These are phyloP conservation scores for Peromyscus melanophrys DNA, from an alignment of 2,797 vertebrate species.

Conservation along the genomic window DNA sequence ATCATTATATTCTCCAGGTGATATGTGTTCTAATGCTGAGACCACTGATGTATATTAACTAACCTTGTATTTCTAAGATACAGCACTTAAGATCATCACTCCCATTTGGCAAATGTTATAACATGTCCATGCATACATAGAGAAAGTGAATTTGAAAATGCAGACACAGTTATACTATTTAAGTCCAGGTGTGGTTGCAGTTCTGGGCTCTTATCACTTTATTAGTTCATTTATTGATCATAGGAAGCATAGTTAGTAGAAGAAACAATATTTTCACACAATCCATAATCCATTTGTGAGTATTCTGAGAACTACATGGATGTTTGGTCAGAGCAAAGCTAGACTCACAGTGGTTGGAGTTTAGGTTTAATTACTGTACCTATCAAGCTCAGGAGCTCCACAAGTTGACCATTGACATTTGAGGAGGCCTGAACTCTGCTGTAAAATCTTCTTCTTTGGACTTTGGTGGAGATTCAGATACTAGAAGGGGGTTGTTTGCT, in stretches of 20 bases:
- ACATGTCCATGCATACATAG: neutral
- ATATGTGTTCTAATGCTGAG: neutral
- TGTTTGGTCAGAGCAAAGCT: neutral
- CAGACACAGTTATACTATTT: neutral
- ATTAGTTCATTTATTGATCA: neutral
- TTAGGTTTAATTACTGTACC: neutral
- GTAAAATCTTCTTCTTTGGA: neutral
- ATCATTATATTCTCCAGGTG: neutral
- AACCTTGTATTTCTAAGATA: neutral
- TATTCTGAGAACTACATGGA: neutral
- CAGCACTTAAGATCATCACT: neutral
- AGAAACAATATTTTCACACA: neutral
- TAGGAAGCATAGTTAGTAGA: neutral
- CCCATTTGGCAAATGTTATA: neutral
- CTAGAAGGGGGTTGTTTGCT: neutral
- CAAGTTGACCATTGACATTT: neutral
- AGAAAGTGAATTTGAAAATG: neutral
- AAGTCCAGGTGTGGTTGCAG: neutral
- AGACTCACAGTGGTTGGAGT: neutral
- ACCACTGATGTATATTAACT: neutral
- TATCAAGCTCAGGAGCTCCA: neutral
- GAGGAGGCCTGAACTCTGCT: accelerated
- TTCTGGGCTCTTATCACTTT: neutral
- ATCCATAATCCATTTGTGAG: neutral
- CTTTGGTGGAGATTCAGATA: accelerated